phyloP scores from a whole-genome alignment of 1,140 invertebrate species.

The Zaprionus lachaisei region DNA sequence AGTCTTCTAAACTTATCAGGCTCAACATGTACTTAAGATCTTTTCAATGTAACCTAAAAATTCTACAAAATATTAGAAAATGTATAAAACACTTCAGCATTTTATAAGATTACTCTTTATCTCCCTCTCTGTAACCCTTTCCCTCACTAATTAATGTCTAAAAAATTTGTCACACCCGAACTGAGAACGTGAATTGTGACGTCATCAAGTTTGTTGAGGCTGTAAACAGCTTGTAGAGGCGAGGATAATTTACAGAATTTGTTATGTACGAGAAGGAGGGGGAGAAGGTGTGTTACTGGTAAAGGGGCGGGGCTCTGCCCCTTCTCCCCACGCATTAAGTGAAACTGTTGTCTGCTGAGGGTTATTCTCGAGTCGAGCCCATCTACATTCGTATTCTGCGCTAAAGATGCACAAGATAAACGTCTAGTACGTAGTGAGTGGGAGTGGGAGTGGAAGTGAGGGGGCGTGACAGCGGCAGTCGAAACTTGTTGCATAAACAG shows the following conservation, averaged over 20 bases:
- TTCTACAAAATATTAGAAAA: too few relatives aligned
- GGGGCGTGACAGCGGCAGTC: neutral
- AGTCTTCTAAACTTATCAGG: too few relatives aligned
- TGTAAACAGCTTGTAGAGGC: conserved; percentile 1
- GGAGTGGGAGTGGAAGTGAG: too few relatives aligned
- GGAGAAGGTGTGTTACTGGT: too few relatives aligned
- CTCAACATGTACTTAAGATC: too few relatives aligned
- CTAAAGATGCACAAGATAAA: conserved; percentile 11
- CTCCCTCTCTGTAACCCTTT: neutral
- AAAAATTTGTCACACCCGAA: neutral
- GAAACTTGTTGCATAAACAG: conserved; percentile 47
- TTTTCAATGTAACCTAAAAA: too few relatives aligned
- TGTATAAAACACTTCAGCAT: too few relatives aligned
- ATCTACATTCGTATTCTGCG: neutral
- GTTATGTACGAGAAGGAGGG: neutral
- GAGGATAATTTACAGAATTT: conserved; percentile 1
- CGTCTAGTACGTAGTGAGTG: neutral
- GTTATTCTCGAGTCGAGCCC: conserved; percentile 24
- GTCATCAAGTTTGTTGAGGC: neutral
- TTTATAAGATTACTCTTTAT: too few relatives aligned
- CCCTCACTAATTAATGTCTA: neutral
- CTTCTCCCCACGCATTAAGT: neutral
- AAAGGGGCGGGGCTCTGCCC: neutral
- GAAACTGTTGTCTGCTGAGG: conserved; percentile 19
- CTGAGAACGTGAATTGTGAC: neutral